Base-by-base conservation (phyloP, 2,888 invertebrate species). In the Ochlodes sylvanus region DNA sequence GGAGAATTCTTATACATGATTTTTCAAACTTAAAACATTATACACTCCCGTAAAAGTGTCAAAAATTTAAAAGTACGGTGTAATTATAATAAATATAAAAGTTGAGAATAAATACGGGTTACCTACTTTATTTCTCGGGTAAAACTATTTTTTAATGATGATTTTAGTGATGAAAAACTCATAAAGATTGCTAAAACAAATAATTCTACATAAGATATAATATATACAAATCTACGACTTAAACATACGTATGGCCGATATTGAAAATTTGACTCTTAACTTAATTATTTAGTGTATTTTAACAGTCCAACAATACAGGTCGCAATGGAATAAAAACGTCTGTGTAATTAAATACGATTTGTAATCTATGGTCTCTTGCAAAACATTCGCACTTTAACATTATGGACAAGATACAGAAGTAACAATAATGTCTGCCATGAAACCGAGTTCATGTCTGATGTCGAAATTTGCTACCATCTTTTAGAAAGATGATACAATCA, bases 221-320 rank as follows among this genome's bases (percentile, higher is more conserved):
- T 47, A 47, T 47, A 47, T 47, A 47, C 44, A 47, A 15, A 17
- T 15, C 44, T 47, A 47, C 5, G 58, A 9, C 17, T 57, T 38
- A 38, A 55, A 27, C 17, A 42, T 41, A 58, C 42, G 38, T 58
- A 58, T 42, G 58, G 58, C 58, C 58, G 41, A 58, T 19, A 21
- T 14, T 52, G 52, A 47, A 47, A 15, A 17, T 47, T 47, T 47
- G 7, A 47, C 1, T 44, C 44, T 15, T 52, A 52, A 19, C 10
- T 17, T 7, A 14, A 21, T 4, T 55, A 19, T 57, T 12, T 57
- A 34, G 38, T 60, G 27, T 42, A n/a, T 14, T 17, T 21, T 58
- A 17, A 58, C 41, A 58, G 58, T 58, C 58, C 60, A 60, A 60
- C 60, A 60, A 60, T 60, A 60, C 44, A 60, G n/a, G 44, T 58